Evolutionary conservation across 35 echinoderm and acorn worm genomes (phyloP), one percentile per base, ranked within the genome.

Genomic region (Ophioderma brevispina): DNA sequence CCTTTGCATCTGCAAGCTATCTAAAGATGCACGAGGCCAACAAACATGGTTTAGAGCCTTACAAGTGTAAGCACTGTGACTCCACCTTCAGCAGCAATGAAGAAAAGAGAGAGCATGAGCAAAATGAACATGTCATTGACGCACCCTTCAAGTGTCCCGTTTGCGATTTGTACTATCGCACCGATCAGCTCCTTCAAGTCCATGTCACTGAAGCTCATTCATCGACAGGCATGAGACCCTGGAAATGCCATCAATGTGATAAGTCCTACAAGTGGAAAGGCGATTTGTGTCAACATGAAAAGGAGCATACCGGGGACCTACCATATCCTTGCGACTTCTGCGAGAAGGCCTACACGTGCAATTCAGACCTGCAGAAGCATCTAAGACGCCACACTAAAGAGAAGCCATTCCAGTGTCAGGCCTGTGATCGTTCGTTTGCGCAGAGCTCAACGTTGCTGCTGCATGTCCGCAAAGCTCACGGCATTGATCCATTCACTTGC

Each of bases 391-490:
- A 70, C 59, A 70, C 59, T 25, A 70, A 70, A 70, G 59, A 70
- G 59, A 70, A 70, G n/a, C 59, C 59, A 3, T 70, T 70, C n/a
- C 59, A 70, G n/a, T 70, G 59, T 25, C 59, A 70, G 23, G 5
- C 59, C 2, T 70, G 59, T 30, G 59, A 70, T 70, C 59, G 59
- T 4, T 70, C 59, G 59, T 70, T 70, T 70, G 59, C 59, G 59
- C 59, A 70, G n/a, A 70, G 59, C 23, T 70, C 59, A 1, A 70
- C 59, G 15, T 30, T 70, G 17, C 28, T 70, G 6, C 59, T 70
- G 5, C 59, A 70, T 70, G 59, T 70, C 15, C 59, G 59, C 59
- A 70, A 70, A 70, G 59, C 59, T 70, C 59, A 70, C 59, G 59
- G 59, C 5, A 70, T 70, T 25, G 59, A 70, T 25, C 59, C 59